Conservation (phyloP, 2,113 vertebrate genomes). For the Sprattus sprattus region DNA sequence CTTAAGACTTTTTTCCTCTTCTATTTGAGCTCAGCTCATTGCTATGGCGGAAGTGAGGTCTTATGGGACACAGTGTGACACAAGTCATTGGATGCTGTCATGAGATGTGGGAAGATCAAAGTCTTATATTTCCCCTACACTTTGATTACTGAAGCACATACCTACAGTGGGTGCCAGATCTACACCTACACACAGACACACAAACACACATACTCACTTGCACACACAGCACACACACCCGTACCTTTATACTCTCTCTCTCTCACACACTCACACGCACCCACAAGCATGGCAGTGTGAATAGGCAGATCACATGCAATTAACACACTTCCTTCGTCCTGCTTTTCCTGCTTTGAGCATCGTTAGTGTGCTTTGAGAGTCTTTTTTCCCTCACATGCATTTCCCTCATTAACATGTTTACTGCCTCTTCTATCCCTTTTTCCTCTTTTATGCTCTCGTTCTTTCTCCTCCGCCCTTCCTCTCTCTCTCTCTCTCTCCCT, state of each 20-base stretch:
- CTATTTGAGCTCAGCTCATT: no score
- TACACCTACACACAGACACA: not conserved
- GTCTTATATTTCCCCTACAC: not conserved
- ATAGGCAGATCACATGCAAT: not conserved
- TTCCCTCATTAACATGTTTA: slow-evolving; percentile 13
- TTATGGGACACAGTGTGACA: no score
- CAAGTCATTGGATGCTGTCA: not conserved
- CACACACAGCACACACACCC: not conserved
- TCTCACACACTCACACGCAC: no score
- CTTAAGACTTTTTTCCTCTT: no score
- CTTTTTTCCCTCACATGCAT: not conserved
- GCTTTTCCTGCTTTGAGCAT: not conserved
- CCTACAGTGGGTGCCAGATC: not conserved
- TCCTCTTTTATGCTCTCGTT: not conserved
- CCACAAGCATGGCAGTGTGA: not conserved
- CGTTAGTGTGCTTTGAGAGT: not conserved
- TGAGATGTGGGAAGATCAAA: not conserved
- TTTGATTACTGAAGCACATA: not conserved
- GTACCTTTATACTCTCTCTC: not conserved
- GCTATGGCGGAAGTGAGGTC: no score
- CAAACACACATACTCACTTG: not conserved
- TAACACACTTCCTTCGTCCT: not conserved
- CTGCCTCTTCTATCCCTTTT: not conserved
- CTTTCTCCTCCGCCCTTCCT: not conserved
- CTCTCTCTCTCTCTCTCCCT: not conserved